Percentiles rank a stretch among this genome's conserved stretches.
phyloP scores from a whole-genome alignment of 2,888 invertebrate species.

The Ophraella communa region DNA sequence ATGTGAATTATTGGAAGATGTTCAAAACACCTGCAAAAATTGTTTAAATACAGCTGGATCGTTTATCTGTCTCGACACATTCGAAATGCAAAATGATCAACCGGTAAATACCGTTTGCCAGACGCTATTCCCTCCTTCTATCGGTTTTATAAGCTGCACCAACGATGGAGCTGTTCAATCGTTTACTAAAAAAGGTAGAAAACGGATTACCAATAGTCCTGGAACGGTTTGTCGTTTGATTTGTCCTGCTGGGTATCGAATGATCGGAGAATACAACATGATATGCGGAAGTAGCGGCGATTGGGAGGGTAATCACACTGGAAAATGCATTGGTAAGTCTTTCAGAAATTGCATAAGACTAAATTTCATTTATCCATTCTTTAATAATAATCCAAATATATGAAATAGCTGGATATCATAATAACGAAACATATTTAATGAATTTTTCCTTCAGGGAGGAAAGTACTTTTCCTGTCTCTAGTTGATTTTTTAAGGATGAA shows the following conservation, averaged over 20 bases:
- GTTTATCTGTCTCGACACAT: constrained; percentile 59
- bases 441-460: too few species aligned
- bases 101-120: constrained; percentile 50
- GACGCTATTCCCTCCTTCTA: constrained; percentile 58
- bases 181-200: constrained; percentile 49
- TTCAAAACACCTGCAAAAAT: constrained; percentile 55
- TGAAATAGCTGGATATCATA: too few species aligned
- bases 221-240: constrained; percentile 62
- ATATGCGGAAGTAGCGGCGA: constrained; percentile 59
- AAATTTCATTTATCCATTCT: too few species aligned
- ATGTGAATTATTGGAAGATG: constrained; percentile 62
- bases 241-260: constrained; percentile 60
- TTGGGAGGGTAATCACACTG: constrained; percentile 60
- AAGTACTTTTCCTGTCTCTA: too few species aligned
- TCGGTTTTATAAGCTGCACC: constrained; percentile 61
- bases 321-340: constrained; percentile 60
- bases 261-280: constrained; percentile 59
- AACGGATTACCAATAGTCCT: constrained; percentile 57
- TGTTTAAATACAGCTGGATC: constrained; percentile 73
- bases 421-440: too few species aligned
- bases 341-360: neutral
- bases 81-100: constrained; percentile 43
- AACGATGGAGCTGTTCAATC: constrained; percentile 45
- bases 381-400: too few species aligned
- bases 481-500: too few species aligned